Percentiles rank a stretch among this genome's conserved stretches.
These are phyloP conservation scores for Muscina levida DNA, from an alignment of 2,888 invertebrate species.

Conservation along the genomic window DNA sequence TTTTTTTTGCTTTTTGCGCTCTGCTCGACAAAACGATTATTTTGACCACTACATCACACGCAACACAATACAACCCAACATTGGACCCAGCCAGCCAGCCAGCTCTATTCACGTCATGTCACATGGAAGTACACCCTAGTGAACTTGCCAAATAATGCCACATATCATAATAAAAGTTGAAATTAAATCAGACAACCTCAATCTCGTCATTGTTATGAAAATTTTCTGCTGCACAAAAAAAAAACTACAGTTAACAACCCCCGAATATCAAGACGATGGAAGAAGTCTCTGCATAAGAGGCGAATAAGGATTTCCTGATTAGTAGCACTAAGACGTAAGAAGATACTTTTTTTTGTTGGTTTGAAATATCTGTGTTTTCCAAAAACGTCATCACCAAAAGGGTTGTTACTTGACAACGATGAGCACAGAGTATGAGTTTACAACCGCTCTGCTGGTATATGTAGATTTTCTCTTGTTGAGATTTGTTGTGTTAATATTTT, in stretches of 20 bases:
- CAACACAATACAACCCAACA: conserved; percentile 70
- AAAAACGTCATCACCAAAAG: conserved; percentile 56
- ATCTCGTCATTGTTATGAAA: conserved; percentile 71
- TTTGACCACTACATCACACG: conserved; percentile 79
- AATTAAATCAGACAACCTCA: conserved; percentile 74
- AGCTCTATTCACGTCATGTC: conserved; percentile 65
- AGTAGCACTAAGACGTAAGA: conserved; percentile 47
- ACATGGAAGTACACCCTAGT: conserved; percentile 34
- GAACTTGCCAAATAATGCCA: conserved; percentile 62
- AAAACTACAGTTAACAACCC: conserved; percentile 44
- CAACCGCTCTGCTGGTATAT: conserved; percentile 42
- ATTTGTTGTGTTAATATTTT: conserved; percentile 53
- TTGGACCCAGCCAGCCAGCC: conserved; percentile 17
- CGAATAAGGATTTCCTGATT: conserved; percentile 56
- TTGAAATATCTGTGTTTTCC: conserved; percentile 10
- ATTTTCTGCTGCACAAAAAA: conserved; percentile 41
- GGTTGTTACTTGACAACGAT: too few relatives aligned
- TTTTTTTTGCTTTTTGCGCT: conserved; percentile 5
- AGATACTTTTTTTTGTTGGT: conserved; percentile 64
- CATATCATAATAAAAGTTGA: conserved; percentile 66
- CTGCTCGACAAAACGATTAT: conserved; percentile 69
- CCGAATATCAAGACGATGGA: not conserved
- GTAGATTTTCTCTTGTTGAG: conserved; percentile 48
- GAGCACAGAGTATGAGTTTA: too few relatives aligned
- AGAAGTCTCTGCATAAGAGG: conserved; percentile 6